Evolutionary conservation across 2,113 vertebrate species (phyloP).

Genomic region (Cynopterus brachyotis): DNA sequence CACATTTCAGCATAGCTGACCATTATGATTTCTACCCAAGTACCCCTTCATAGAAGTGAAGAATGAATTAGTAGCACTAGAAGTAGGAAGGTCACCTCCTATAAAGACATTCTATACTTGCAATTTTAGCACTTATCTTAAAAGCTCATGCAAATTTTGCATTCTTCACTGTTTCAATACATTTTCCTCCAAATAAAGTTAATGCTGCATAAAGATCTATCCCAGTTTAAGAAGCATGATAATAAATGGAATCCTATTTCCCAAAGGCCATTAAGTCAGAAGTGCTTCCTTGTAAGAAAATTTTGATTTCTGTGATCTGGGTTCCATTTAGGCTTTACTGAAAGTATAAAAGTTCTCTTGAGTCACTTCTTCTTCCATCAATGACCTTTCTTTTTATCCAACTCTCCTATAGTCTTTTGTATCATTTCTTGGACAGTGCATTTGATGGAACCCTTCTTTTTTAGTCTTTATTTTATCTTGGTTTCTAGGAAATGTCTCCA

Average conservation of each 20-base stretch:
- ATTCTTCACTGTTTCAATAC: neutral
- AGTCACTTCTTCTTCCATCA: neutral
- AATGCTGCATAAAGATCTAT: neutral
- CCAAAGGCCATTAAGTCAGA: neutral
- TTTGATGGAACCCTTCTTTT: neutral
- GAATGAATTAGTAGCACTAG: neutral
- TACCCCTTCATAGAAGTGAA: neutral
- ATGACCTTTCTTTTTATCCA: neutral
- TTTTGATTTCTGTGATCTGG: neutral
- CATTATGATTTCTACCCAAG: neutral
- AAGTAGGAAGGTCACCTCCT: neutral
- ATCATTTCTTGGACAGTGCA: neutral
- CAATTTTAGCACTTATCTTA: neutral
- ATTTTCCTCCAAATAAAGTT: constrained; percentile 29
- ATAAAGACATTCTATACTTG: neutral
- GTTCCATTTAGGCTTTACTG: neutral
- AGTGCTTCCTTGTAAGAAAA: neutral
- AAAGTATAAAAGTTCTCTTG: neutral
- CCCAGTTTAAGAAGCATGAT: neutral
- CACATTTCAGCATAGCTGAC: neutral
- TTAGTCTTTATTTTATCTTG: neutral
- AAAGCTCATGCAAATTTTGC: neutral
- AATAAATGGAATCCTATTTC: neutral
- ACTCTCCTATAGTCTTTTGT: neutral
- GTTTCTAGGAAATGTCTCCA: neutral